phyloP scores from a whole-genome alignment of 2,888 invertebrate genomes.

The Monopis laevigella region DNA sequence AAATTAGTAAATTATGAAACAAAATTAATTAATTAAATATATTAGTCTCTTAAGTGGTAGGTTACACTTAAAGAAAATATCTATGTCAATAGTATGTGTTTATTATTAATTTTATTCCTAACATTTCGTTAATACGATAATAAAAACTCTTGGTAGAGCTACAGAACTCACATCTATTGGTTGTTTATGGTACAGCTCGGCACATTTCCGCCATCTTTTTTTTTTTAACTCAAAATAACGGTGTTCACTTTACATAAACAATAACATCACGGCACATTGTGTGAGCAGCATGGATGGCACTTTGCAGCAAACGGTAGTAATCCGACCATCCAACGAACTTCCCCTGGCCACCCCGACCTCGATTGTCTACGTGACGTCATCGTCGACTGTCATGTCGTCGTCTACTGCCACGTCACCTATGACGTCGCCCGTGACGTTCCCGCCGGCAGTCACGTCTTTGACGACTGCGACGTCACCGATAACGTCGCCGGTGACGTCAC shows the following conservation, averaged over 20 bases:
- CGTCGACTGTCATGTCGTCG: slow-evolving; percentile 26
- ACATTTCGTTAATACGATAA: too few relatives aligned
- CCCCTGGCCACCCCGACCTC: slow-evolving; percentile 35
- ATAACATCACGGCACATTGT: slow-evolving; percentile 43
- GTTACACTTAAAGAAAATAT: too few relatives aligned
- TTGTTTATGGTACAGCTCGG: too few relatives aligned
- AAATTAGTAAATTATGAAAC: too few relatives aligned
- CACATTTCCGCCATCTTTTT: too few relatives aligned
- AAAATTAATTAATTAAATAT: too few relatives aligned
- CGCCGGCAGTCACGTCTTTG: slow-evolving; percentile 5
- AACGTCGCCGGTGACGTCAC: slow-evolving; percentile 20
- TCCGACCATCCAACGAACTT: slow-evolving; percentile 55
- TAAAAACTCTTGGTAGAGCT: too few relatives aligned
- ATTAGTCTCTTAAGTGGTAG: too few relatives aligned
- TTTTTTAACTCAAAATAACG: background rate
- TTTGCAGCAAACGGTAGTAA: slow-evolving; percentile 63
- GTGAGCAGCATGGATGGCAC: slow-evolving; percentile 63
- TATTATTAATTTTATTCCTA: too few relatives aligned
- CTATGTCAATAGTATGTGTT: too few relatives aligned
- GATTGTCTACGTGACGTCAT: slow-evolving; percentile 31
- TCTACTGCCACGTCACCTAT: slow-evolving; percentile 20
- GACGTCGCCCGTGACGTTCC: slow-evolving; percentile 9
- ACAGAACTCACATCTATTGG: too few relatives aligned
- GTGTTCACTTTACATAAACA: slow-evolving; percentile 3
- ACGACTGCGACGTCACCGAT: too few relatives aligned